Evolutionary conservation across 2,797 vertebrate genomes (phyloP), one percentile per base, ranked within the genome.

Genomic region (Pempheris klunzingeri): DNA sequence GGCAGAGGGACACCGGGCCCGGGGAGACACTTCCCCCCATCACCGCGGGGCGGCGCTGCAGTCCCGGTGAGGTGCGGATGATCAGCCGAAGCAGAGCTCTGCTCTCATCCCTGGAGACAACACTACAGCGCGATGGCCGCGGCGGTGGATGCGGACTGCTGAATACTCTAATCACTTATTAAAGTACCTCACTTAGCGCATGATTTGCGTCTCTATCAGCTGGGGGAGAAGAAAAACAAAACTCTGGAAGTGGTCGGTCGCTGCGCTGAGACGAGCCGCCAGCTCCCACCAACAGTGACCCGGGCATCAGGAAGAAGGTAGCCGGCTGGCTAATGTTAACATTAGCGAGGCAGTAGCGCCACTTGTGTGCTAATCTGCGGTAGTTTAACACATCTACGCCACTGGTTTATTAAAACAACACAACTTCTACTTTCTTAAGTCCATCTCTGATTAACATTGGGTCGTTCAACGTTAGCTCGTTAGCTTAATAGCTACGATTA

Each of bases 221-320:
- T n/a, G n/a, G n/a, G n/a, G 13, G 47, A 20, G 26, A 43, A 24
- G 67, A 55, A 66, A 32, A 32, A 32, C 30, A 3, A 32, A 32
- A 3, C 30, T 3, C 20, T 41, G 26, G 18, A 28, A 50, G 71
- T 6, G 57, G 61, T 47, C n/a, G 68, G 47, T n/a, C 12, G 18
- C 57, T 24, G 59, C 73, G 59, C 30, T 44, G 10, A 57, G 57
- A 71, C 34, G 72, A 75, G 71, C 41, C 57, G 2, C 24, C 77
- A n/a, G 54, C 64, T 79, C 47, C 72, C 36, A 69, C 24, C 70
- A 0, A 60, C 86, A 14, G 84, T 81, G 74, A 88, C 70, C 80
- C 53, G 38, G 69, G 41, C 47, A 86, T 32, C 82, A 80, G 74
- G 72, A 89, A 78, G 74, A 85, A 89, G 90, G 87, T 92, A 92